A percentile compares a stretch with the other conserved stretches of the same genome.
Conservation (phyloP, 2,113 vertebrate species). For the Corythaeola cristata region DNA sequence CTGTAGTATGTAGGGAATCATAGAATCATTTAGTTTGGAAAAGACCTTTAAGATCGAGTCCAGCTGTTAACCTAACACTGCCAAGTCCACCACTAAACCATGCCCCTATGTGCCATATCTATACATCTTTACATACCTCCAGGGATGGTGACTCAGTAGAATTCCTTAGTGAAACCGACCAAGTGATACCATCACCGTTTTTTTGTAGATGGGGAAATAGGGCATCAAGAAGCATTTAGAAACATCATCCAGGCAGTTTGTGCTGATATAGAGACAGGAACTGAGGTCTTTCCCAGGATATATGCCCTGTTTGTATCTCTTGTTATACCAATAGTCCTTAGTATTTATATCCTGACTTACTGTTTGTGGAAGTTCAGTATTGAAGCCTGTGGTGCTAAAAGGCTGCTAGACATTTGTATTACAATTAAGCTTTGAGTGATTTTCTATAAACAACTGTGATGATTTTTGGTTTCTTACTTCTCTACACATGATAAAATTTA, state of each 20-base stretch:
- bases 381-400: neutral
- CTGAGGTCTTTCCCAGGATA: neutral
- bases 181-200: fast-evolving
- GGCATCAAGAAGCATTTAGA: neutral
- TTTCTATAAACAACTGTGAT: neutral
- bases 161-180: neutral
- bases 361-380: neutral
- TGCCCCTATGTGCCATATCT: no score
- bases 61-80: no score
- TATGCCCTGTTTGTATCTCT: neutral
- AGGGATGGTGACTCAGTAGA: neutral
- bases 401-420: neutral
- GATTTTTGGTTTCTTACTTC: neutral
- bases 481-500: neutral
- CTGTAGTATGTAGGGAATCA: neutral
- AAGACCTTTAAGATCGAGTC: neutral
- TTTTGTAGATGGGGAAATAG: neutral
- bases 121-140: neutral
- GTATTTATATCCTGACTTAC: neutral
- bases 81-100: neutral
- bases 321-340: neutral
- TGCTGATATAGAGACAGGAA: neutral
- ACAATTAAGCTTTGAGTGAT: neutral
- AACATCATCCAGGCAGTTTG: neutral
- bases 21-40: neutral